A percentile compares a stretch with the other conserved stretches of the same genome.
Conservation (phyloP, 1,140 invertebrate genomes). For the Lamellibrachia luymesi region DNA sequence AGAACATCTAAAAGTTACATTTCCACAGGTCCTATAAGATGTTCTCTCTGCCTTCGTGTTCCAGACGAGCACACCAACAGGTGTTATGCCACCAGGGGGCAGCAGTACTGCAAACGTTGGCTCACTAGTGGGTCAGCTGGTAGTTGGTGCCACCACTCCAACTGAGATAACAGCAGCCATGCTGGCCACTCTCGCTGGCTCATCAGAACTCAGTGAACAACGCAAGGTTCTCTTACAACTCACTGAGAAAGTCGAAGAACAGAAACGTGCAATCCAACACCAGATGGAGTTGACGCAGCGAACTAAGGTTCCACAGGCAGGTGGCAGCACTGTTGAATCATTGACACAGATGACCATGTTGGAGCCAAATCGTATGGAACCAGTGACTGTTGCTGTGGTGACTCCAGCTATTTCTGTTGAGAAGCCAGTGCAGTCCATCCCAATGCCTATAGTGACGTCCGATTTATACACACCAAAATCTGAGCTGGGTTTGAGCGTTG, state of each 20-base stretch:
- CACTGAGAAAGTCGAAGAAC: constrained; percentile 17
- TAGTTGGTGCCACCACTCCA: neutral
- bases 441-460: neutral
- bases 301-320: neutral
- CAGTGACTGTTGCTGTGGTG: neutral
- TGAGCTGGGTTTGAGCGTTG: neutral
- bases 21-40: neutral
- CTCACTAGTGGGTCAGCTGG: constrained; percentile 11
- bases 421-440: neutral
- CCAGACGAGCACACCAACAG: neutral
- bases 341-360: neutral
- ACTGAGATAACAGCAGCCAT: neutral
- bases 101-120: neutral
- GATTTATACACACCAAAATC: neutral
- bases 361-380: neutral
- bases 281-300: constrained; percentile 7
- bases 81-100: neutral
- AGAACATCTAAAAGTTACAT: neutral
- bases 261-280: constrained; percentile 1
- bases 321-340: neutral
- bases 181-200: neutral
- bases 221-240: constrained; percentile 2
- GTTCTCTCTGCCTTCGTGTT: neutral
- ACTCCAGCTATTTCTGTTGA: neutral
- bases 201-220: neutral